Percentiles rank a stretch among this genome's conserved stretches.
These are phyloP conservation scores for Serripes groenlandicus DNA, from an alignment of 2,888 invertebrate genomes.

Conservation along the genomic window DNA sequence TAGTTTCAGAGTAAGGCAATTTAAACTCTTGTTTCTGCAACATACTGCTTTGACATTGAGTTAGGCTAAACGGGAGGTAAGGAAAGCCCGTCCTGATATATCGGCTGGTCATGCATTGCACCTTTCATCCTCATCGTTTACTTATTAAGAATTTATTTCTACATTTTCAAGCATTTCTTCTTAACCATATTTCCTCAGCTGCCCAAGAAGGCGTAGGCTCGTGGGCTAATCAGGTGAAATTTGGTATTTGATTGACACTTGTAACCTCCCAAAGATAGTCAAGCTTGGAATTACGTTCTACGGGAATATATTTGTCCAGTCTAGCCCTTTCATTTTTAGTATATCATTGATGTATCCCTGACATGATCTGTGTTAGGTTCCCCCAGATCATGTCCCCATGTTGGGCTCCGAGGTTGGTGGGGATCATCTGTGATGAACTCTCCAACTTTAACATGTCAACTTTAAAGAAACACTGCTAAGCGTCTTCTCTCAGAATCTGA, in stretches of 20 bases:
- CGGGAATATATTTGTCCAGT: neutral
- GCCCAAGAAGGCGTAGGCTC: constrained; percentile 14
- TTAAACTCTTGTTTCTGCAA: neutral
- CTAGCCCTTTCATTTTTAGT: constrained; percentile 13
- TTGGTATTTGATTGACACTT: constrained; percentile 18
- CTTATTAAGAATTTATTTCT: neutral
- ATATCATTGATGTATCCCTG: constrained; percentile 12
- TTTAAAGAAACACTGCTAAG: neutral
- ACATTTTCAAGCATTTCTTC: neutral
- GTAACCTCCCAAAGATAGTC: neutral
- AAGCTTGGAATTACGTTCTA: neutral
- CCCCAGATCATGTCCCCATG: constrained; percentile 8
- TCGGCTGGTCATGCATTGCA: neutral
- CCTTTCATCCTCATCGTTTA: neutral
- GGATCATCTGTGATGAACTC: constrained; percentile 4
- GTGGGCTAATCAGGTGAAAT: constrained; percentile 14
- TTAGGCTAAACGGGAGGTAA: neutral
- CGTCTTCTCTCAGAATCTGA: neutral
- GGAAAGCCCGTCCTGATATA: neutral
- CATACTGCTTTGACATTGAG: neutral
- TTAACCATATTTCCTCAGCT: neutral
- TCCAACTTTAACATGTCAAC: neutral
- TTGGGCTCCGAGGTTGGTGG: constrained; percentile 24
- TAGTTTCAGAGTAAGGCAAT: neutral
- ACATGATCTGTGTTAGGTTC: neutral